Conservation (phyloP, 1,140 invertebrate species). For the Heliconius eleuchia region DNA sequence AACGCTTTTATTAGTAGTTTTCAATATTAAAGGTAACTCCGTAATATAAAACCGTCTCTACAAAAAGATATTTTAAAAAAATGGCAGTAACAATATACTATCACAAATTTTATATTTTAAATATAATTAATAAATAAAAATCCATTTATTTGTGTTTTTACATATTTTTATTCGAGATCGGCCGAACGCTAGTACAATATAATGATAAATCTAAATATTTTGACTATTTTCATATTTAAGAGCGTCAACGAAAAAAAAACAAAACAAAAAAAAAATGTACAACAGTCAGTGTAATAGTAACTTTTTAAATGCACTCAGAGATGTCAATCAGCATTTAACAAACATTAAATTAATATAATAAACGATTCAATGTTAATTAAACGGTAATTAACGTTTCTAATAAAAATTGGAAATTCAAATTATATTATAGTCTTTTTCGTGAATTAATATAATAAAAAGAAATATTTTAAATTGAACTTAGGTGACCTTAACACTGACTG, state of each 20-base stretch:
- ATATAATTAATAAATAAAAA: constrained; percentile 7
- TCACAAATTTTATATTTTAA: background rate
- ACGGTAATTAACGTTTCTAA: background rate
- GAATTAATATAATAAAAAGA: too few relatives aligned
- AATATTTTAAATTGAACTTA: background rate
- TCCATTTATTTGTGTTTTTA: constrained; percentile 1
- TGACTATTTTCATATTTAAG: too few relatives aligned
- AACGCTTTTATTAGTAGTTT: background rate
- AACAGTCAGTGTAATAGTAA: background rate
- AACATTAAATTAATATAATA: background rate
- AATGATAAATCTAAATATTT: too few relatives aligned
- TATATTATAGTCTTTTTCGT: too few relatives aligned
- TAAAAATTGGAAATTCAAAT: too few relatives aligned
- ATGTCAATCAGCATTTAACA: background rate
- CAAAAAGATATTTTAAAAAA: background rate
- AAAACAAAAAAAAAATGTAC: background rate
- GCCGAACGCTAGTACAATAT: background rate
- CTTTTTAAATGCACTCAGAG: background rate
- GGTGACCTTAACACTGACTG: background rate
- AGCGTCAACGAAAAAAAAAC: background rate
- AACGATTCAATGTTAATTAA: background rate
- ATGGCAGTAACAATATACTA: background rate
- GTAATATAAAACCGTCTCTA: background rate
- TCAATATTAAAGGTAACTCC: background rate
- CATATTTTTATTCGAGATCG: constrained; percentile 12